A percentile compares a stretch with the other conserved stretches of the same genome.
These are phyloP conservation scores for Salvelinus fontinalis DNA, from an alignment of 2,113 vertebrate species.

Conservation along the genomic window DNA sequence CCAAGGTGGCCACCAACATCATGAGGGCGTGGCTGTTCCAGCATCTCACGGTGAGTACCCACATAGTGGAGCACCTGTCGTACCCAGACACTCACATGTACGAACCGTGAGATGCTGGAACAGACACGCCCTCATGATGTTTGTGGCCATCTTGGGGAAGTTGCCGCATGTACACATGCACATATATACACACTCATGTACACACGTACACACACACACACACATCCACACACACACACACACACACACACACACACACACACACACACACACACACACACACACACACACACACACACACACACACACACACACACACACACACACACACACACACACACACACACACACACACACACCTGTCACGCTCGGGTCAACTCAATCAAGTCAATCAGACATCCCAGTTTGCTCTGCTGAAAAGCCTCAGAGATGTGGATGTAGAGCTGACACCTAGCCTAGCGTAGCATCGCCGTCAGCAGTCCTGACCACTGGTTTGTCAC, in stretches of 20 bases:
- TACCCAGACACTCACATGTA: conserved; percentile 18
- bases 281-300: neutral
- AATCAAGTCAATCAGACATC: conserved; percentile 44
- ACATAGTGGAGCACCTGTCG: neutral
- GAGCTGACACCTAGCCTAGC: neutral
- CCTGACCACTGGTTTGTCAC: neutral
- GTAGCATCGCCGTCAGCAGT: neutral
- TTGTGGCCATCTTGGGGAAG: conserved; percentile 99
- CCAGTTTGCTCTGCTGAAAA: conserved; percentile 63
- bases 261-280: neutral
- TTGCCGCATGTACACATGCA: conserved; percentile 78
- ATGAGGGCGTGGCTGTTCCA: conserved; percentile 99
- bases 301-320: neutral
- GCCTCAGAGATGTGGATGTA: conserved; percentile 2
- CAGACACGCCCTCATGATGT: conserved; percentile 99
- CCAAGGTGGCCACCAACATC: conserved; percentile 99
- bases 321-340: neutral
- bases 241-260: conserved; percentile 1
- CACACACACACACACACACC: conserved; percentile 11
- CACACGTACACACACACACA: neutral
- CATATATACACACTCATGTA: neutral
- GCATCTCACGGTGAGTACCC: conserved; percentile 95
- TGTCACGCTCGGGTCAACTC: conserved; percentile 64
- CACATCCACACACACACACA: neutral
- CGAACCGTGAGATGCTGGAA: conserved; percentile 99